A percentile compares a stretch with the other conserved stretches of the same genome.
Conservation (phyloP, 2,113 vertebrate species). For the Seriola aureovittata region DNA sequence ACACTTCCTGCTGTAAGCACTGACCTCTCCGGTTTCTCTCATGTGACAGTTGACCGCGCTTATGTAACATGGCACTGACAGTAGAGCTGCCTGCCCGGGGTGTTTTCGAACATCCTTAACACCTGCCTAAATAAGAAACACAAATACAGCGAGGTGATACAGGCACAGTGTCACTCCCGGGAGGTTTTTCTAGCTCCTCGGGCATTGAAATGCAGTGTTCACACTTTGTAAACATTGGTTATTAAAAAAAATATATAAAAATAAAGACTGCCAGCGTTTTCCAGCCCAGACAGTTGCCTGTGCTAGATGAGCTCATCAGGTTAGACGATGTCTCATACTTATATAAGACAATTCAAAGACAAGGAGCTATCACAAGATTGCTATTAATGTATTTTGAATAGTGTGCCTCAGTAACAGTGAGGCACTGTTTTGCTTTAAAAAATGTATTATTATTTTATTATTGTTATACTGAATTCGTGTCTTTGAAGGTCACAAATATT, state of each 20-base stretch:
- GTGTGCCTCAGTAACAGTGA: slow-evolving; percentile 26
- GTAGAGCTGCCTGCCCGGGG: slow-evolving; percentile 8
- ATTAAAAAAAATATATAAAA: slow-evolving; percentile 16
- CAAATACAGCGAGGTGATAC: slow-evolving; percentile 40
- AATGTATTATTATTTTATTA: background rate
- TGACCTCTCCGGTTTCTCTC: slow-evolving; percentile 34
- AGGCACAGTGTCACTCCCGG: slow-evolving; percentile 23
- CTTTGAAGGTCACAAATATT: background rate
- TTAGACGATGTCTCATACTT: slow-evolving; percentile 59
- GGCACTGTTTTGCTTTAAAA: slow-evolving; percentile 28
- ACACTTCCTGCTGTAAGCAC: background rate
- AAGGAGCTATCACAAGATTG: slow-evolving; percentile 28
- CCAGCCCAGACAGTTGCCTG: slow-evolving; percentile 36
- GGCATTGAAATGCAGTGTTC: slow-evolving; percentile 26
- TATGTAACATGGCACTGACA: slow-evolving; percentile 26
- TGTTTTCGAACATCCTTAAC: slow-evolving; percentile 39
- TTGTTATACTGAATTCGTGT: background rate
- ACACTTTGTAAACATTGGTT: slow-evolving; percentile 48
- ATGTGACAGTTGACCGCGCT: slow-evolving; percentile 27
- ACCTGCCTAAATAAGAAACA: slow-evolving; percentile 53
- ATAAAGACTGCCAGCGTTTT: slow-evolving; percentile 12
- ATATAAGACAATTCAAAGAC: slow-evolving; percentile 50
- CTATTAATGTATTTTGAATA: slow-evolving; percentile 43
- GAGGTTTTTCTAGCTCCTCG: slow-evolving; percentile 30
- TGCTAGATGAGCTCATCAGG: slow-evolving; percentile 59